Evolutionary conservation across 2,113 vertebrate species (phyloP), one percentile per base, ranked within the genome.

Genomic region (Cettia cetti): DNA sequence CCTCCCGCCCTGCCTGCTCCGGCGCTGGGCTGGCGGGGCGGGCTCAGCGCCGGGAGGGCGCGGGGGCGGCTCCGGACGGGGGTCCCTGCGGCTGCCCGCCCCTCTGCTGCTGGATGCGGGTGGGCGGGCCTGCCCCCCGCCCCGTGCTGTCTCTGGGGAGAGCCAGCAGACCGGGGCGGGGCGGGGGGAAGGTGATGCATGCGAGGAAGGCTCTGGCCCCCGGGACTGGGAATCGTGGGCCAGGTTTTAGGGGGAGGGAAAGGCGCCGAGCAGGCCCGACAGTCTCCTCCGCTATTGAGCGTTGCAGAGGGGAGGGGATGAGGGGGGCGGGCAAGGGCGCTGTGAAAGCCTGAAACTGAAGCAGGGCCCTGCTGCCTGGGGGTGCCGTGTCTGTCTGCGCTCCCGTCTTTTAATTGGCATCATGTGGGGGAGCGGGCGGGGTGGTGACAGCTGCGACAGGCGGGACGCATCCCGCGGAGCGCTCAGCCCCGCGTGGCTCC

Each of bases 401-500:
- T 84, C 47, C 69, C 35, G 84, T 24, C 86, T 77, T 77, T 86
- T 91, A 95, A 95, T 95, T 89, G 93, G 84, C 84, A 83, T 95
- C 72, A 45, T 61, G 77, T 26, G 82, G 79, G 82, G 87, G 87
- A 95, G 90, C 54, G 91, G 91, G 74, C 42, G 87, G 88, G 45
- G 87, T 64, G n/a, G 85, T 81, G 91, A 89, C 94, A 94, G 94
- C 92, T 91, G 91, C 77, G 85, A 56, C 85, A 49, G 79, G 80
- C 79, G 82, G 87, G 82, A 69, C 45, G 33, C 56, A 45, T 74
- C 84, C 49, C 71, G 63, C 24, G 69, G 86, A 64, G 83, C 45
- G 64, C 84, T 45, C 70, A 10, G 69, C 37, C 53, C 61, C 68
- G 50, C 75, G 26, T 27, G 54, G 53, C 74, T 63, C 42, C 13